Conservation (phyloP, 2,888 invertebrate genomes). For the Synanthedon vespiformis region DNA sequence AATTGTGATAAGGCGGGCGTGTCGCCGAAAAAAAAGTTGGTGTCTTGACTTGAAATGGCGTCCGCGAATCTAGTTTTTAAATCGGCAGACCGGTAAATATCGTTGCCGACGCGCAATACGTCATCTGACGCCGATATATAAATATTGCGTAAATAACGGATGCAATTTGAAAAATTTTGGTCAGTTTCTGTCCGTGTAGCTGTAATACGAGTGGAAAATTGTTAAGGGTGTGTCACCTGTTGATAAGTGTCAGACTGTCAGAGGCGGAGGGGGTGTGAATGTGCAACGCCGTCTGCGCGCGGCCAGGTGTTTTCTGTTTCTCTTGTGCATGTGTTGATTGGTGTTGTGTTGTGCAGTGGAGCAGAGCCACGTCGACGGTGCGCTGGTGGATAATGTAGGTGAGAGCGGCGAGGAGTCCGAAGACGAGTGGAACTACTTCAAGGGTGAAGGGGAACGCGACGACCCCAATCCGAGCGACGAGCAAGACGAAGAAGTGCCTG, state of each 20-base stretch:
- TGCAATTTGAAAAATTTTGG: not conserved
- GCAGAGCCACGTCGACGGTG: conserved; percentile 61
- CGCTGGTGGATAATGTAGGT: conserved; percentile 78
- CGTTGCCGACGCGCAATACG: conserved; percentile 25
- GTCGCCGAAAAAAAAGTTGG: conserved; percentile 32
- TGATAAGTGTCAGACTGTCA: conserved; percentile 20
- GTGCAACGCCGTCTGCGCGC: not conserved
- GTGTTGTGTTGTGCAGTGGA: conserved; percentile 42
- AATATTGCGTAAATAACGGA: conserved; percentile 5
- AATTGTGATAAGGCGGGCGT: conserved; percentile 37
- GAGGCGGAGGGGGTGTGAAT: conserved; percentile 17
- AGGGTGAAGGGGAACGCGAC: conserved; percentile 73
- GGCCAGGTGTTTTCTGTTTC: not conserved
- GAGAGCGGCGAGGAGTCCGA: conserved; percentile 83
- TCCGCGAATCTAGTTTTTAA: conserved; percentile 53
- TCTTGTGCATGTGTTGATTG: not conserved
- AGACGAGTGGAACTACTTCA: conserved; percentile 91
- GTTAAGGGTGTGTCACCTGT: conserved; percentile 63
- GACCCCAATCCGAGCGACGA: conserved; percentile 70
- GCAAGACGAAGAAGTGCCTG: conserved; percentile 64
- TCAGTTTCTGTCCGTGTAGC: not conserved
- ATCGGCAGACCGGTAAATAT: conserved; percentile 61
- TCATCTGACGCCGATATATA: conserved; percentile 13
- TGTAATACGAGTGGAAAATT: conserved; percentile 6
- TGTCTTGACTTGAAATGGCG: conserved; percentile 61